Evolutionary conservation across 2,113 vertebrate species (phyloP).

Genomic region (Cisticola juncidis): DNA sequence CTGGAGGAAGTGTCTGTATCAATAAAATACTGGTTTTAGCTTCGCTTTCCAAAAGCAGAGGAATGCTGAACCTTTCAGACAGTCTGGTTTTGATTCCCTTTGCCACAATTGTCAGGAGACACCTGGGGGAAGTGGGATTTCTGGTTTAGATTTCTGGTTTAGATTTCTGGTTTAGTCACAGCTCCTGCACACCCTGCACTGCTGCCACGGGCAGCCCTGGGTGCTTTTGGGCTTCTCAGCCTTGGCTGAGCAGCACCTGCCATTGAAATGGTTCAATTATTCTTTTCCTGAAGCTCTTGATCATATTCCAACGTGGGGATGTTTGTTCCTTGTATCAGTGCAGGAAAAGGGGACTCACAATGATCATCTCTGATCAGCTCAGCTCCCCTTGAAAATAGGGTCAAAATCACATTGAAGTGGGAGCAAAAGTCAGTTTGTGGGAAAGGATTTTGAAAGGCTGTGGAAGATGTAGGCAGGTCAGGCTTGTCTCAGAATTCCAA

Average conservation of each 20-base stretch:
- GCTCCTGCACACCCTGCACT: background rate
- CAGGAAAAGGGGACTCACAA: background rate
- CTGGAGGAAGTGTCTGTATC: background rate
- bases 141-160: too few relatives aligned
- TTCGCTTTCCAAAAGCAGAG: background rate
- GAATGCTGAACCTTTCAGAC: background rate
- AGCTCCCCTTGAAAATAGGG: background rate
- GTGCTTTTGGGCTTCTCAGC: background rate
- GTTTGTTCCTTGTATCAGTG: background rate
- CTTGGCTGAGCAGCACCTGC: too few relatives aligned
- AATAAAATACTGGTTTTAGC: background rate
- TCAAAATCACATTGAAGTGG: background rate
- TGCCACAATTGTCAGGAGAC: background rate
- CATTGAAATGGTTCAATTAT: accelerated
- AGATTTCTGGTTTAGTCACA: background rate
- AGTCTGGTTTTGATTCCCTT: background rate
- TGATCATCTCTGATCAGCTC: background rate
- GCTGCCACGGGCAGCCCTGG: background rate
- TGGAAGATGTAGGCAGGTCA: background rate
- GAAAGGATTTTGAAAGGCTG: background rate
- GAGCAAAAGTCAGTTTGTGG: background rate
- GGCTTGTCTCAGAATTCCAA: background rate
- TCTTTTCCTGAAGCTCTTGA: background rate
- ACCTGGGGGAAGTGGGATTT: background rate
- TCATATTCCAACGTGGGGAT: background rate